Evolutionary conservation across 2,797 vertebrate species (phyloP).

Genomic region (Gambusia yucatana): DNA sequence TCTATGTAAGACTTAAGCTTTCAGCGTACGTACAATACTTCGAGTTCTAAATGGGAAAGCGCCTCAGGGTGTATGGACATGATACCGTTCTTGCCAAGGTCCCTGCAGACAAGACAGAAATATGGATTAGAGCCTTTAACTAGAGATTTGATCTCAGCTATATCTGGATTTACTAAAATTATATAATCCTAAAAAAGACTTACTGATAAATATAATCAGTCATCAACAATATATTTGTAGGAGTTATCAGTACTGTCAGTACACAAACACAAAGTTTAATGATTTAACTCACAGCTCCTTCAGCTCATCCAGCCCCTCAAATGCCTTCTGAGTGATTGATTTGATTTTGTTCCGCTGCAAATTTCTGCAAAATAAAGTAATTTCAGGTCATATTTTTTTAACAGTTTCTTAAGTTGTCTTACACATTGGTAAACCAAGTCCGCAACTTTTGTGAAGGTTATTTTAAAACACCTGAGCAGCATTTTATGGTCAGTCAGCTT

Average conservation of each 20-base stretch:
- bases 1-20: slow-evolving; percentile 6
- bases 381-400: not conserved
- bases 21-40: slow-evolving; percentile 89
- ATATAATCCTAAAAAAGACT: slow-evolving; percentile 19
- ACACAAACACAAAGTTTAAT: not conserved
- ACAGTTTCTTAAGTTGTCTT: not conserved
- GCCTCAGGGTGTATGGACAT: slow-evolving; percentile 94
- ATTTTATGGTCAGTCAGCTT: not conserved
- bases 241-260: not conserved
- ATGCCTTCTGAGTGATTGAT: slow-evolving; percentile 91
- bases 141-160: slow-evolving; percentile 27
- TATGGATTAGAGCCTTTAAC: slow-evolving; percentile 37
- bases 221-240: slow-evolving; percentile 3
- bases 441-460: not conserved
- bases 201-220: slow-evolving; percentile 37
- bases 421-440: not conserved
- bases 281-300: slow-evolving; percentile 89
- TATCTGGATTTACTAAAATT: slow-evolving; percentile 29
- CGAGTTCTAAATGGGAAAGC: slow-evolving; percentile 86
- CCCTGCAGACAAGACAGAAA: slow-evolving; percentile 78
- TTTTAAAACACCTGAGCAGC: not conserved
- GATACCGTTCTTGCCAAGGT: slow-evolving; percentile 91
- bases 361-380: slow-evolving; percentile 78
- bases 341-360: slow-evolving; percentile 94
- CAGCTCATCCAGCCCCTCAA: slow-evolving; percentile 88